A percentile compares a stretch with the other conserved stretches of the same genome.
phyloP scores from a whole-genome alignment of 1,140 invertebrate genomes.

The Lepidostoma basale region DNA sequence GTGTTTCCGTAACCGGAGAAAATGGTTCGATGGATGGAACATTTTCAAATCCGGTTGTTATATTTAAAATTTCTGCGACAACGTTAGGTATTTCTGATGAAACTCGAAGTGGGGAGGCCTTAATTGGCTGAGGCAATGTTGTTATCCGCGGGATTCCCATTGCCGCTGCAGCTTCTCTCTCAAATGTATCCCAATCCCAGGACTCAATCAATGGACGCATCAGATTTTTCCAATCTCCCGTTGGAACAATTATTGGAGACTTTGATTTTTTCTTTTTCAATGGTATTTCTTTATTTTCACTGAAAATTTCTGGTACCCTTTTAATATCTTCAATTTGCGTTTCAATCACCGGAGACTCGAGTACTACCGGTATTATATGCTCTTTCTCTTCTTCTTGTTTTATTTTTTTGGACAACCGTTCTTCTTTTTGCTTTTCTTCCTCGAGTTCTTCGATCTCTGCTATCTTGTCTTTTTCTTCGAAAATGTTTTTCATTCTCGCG shows the following conservation, averaged over 20 bases:
- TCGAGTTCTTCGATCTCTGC: conserved; percentile 64
- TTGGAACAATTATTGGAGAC: conserved; percentile 58
- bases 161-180: conserved; percentile 57
- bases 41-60: conserved; percentile 65
- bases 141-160: conserved; percentile 54
- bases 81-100: conserved; percentile 55
- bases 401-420: conserved; percentile 57
- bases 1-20: conserved; percentile 61
- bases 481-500: conserved; percentile 72
- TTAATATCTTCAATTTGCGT: conserved; percentile 48
- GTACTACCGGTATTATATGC: conserved; percentile 36
- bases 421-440: conserved; percentile 56
- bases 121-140: conserved; percentile 60
- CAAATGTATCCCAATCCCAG: conserved; percentile 68
- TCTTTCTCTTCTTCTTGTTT: conserved; percentile 55
- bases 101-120: conserved; percentile 59
- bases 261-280: conserved; percentile 50
- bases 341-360: conserved; percentile 49
- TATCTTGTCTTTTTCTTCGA: conserved; percentile 75
- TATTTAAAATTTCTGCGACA: conserved; percentile 58
- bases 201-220: conserved; percentile 64
- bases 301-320: conserved; percentile 52
- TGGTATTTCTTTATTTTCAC: conserved; percentile 42
- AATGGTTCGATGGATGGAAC: conserved; percentile 68
- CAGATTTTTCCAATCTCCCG: conserved; percentile 65